Evolutionary conservation across 1,140 invertebrate species (phyloP).

Genomic region (Limonius californicus): DNA sequence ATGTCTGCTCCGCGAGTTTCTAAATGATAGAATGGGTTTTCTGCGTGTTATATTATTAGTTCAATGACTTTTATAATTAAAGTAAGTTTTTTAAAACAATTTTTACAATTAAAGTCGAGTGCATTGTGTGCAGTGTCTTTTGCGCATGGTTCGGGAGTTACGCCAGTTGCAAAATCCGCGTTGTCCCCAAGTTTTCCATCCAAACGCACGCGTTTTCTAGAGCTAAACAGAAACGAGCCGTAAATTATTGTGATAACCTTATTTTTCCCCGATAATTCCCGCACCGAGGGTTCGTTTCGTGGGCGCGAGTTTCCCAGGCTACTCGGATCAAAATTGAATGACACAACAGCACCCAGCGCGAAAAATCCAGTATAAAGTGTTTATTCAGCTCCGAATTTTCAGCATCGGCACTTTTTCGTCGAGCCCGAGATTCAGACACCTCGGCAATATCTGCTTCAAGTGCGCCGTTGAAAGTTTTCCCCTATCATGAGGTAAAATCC

Average conservation of each 20-base stretch:
- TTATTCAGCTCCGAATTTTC: no score
- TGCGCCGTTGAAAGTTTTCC: background rate
- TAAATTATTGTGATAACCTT: background rate
- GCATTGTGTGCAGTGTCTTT: constrained; percentile 25
- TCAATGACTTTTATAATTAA: constrained; percentile 27
- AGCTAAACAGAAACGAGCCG: background rate
- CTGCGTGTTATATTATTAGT: constrained; percentile 33
- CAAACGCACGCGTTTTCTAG: constrained; percentile 19
- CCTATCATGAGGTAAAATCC: background rate
- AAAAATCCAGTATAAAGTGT: no score
- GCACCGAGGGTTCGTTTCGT: no score
- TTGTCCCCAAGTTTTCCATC: constrained; percentile 33
- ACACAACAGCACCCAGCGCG: no score
- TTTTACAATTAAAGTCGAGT: constrained; percentile 24
- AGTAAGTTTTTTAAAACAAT: constrained; percentile 21
- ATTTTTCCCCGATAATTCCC: no score
- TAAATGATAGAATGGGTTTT: constrained; percentile 41
- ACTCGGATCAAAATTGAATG: no score
- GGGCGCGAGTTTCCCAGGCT: no score
- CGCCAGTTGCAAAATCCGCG: constrained; percentile 32
- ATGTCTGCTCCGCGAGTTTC: constrained; percentile 40
- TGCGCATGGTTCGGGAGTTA: constrained; percentile 5
- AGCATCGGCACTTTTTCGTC: no score
- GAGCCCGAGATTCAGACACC: no score
- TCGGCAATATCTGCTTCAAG: background rate